Conservation (phyloP, 2,888 invertebrate genomes). For the Andrena fulva region DNA sequence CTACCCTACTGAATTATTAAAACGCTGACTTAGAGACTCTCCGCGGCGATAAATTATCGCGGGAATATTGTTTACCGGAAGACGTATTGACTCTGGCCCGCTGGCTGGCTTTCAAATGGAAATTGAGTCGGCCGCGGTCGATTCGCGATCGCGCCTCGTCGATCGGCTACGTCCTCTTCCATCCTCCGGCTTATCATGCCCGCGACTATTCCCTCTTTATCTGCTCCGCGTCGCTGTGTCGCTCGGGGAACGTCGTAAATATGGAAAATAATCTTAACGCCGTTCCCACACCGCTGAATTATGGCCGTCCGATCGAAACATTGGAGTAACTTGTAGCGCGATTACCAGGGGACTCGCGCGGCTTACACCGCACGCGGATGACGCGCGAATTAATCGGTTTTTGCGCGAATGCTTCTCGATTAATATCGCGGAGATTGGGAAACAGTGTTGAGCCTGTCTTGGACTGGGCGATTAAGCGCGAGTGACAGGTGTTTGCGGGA, state of each 20-base stretch:
- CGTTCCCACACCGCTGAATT: slow-evolving; percentile 40
- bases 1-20: slow-evolving; percentile 60
- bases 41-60: slow-evolving; percentile 50
- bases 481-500: slow-evolving; percentile 26
- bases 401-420: slow-evolving; percentile 34
- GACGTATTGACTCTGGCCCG: slow-evolving; percentile 41
- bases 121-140: slow-evolving; percentile 36
- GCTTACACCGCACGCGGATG: slow-evolving; percentile 7
- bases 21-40: slow-evolving; percentile 57
- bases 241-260: slow-evolving; percentile 43
- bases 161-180: background rate
- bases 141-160: slow-evolving; percentile 4
- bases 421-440: slow-evolving; percentile 13
- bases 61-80: slow-evolving; percentile 39
- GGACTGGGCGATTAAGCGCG: slow-evolving; percentile 5
- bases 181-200: background rate
- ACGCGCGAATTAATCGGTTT: slow-evolving; percentile 54
- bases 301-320: slow-evolving; percentile 51
- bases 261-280: slow-evolving; percentile 62
- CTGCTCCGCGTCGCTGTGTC: background rate
- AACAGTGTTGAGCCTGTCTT: background rate
- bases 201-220: background rate
- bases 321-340: slow-evolving; percentile 23
- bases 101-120: slow-evolving; percentile 42
- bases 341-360: slow-evolving; percentile 1